phyloP scores from a whole-genome alignment of 2,797 vertebrate genomes.

The Nannoperca australis region DNA sequence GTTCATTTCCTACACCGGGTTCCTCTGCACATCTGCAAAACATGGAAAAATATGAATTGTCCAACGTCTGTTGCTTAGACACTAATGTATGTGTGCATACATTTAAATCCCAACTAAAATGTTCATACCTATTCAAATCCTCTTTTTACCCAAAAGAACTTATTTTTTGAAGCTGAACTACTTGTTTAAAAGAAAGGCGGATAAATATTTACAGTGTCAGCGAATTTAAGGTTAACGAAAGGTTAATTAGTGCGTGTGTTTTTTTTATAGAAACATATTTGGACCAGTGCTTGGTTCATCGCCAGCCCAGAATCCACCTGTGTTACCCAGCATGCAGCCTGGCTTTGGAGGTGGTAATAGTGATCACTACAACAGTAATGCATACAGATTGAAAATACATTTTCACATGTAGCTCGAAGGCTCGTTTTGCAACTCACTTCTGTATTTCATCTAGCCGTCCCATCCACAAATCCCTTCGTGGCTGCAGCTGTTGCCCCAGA shows the following conservation, averaged over 20 bases:
- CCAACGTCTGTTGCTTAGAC: background rate
- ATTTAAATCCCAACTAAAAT: background rate
- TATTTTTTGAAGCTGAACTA: constrained; percentile 7
- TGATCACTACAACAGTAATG: constrained; percentile 12
- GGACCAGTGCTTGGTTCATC: constrained; percentile 91
- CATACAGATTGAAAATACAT: background rate
- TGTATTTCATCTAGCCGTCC: constrained; percentile 82
- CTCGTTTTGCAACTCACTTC: constrained; percentile 20
- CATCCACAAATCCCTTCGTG: constrained; percentile 97
- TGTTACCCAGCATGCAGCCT: constrained; percentile 90
- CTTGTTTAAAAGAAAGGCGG: background rate
- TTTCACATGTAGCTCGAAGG: background rate
- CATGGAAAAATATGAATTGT: background rate
- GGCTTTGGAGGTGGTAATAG: constrained; percentile 90
- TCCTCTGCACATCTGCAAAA: background rate
- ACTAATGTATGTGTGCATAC: background rate
- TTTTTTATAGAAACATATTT: constrained; percentile 88
- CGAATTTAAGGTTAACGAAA: background rate
- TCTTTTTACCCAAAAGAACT: background rate
- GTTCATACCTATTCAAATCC: background rate
- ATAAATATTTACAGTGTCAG: background rate
- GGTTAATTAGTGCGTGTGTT: background rate
- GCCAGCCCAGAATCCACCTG: constrained; percentile 88
- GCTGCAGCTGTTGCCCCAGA: constrained; percentile 91
- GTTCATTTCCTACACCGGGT: background rate